A percentile compares a stretch with the other conserved stretches of the same genome.
Evolutionary conservation across 2,797 vertebrate genomes (phyloP).

Genomic region (Myioborus miniatus): DNA sequence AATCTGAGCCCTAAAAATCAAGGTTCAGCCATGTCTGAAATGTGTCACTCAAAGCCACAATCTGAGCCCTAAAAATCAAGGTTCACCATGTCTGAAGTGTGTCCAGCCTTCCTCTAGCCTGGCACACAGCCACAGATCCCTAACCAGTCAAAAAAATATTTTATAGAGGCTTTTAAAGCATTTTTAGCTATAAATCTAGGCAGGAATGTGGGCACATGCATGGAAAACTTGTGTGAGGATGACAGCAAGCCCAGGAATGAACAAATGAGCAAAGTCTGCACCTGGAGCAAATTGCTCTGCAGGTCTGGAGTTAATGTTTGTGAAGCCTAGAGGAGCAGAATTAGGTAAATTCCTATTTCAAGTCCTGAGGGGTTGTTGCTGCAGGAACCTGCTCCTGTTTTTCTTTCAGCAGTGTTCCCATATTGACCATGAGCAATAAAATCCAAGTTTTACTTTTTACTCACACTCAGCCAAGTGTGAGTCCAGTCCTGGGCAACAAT

Average conservation of each 20-base stretch:
- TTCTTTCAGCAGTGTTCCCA: neutral
- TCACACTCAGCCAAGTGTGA: neutral
- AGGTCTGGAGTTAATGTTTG: too few relatives aligned
- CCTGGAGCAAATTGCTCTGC: neutral
- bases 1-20: too few relatives aligned
- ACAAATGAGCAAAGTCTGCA: neutral
- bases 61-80: too few relatives aligned
- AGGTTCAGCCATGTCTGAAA: too few relatives aligned
- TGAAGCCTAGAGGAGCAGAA: neutral
- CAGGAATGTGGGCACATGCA: neutral
- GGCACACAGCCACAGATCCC: too few relatives aligned
- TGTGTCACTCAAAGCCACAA: too few relatives aligned
- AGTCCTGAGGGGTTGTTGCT: neutral
- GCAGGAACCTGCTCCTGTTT: neutral
- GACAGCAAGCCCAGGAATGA: accelerated
- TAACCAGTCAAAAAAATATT: neutral
- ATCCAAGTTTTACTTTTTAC: neutral
- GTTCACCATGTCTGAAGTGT: accelerated
- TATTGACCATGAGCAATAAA: neutral
- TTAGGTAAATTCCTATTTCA: accelerated
- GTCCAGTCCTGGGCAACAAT: neutral
- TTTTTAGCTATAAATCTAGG: neutral
- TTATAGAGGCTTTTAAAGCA: accelerated
- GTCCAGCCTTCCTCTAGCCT: neutral
- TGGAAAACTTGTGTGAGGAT: neutral